phyloP scores from a whole-genome alignment of 2,888 invertebrate species.

The Drosophila affinis region DNA sequence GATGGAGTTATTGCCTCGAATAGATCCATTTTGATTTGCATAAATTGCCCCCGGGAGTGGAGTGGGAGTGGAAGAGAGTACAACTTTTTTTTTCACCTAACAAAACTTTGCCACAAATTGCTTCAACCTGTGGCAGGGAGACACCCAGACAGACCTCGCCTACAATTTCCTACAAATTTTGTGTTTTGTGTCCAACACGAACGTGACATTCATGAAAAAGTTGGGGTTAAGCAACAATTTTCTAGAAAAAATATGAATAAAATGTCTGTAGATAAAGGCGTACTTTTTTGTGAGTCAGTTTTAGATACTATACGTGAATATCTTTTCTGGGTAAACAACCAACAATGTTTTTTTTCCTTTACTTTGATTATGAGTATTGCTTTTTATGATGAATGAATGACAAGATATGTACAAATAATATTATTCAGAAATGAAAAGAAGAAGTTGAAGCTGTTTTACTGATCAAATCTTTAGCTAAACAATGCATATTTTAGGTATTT shows the following conservation, averaged over 20 bases:
- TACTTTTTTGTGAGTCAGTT: constrained; percentile 43
- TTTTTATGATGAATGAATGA: not conserved
- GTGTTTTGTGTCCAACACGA: constrained; percentile 26
- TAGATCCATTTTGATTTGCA: constrained; percentile 68
- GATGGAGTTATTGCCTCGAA: constrained; percentile 44
- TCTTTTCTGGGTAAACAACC: constrained; percentile 11
- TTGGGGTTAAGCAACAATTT: constrained; percentile 10
- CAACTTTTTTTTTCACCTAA: constrained; percentile 43
- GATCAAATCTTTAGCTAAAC: no score
- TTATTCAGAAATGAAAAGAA: not conserved
- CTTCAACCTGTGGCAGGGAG: constrained; percentile 58
- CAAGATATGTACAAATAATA: not conserved
- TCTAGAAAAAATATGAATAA: constrained; percentile 40
- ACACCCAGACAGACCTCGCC: constrained; percentile 1
- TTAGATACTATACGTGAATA: constrained; percentile 1
- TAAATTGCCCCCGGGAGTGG: constrained; percentile 65
- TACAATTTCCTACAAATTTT: constrained; percentile 18
- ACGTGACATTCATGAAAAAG: constrained; percentile 48
- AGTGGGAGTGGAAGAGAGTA: not conserved
- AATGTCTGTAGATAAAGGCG: constrained; percentile 51
- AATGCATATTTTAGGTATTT: no score
- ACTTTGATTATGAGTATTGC: constrained; percentile 4
- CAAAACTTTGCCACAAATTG: constrained; percentile 62
- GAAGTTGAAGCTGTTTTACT: no score
- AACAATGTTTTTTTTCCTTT: constrained; percentile 5